A percentile compares a stretch with the other conserved stretches of the same genome.
Evolutionary conservation across 2,797 vertebrate species (phyloP).

Genomic region (Rhodeus uyekii): DNA sequence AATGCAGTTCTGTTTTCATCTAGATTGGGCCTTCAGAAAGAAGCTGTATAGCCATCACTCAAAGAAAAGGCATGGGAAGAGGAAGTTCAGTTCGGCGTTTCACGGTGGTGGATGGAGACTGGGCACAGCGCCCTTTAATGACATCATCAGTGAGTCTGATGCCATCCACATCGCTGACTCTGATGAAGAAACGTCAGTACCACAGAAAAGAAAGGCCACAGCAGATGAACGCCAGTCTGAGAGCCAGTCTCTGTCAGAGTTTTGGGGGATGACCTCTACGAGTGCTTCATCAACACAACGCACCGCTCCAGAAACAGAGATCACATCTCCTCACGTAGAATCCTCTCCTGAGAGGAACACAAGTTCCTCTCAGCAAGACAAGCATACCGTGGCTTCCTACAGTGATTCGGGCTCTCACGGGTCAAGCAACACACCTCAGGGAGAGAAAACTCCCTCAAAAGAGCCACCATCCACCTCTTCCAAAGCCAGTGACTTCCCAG

Average conservation of each 20-base stretch:
- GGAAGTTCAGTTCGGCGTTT: constrained; percentile 63
- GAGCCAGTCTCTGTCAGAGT: background rate
- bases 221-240: background rate
- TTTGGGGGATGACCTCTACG: background rate
- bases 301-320: background rate
- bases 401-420: constrained; percentile 5
- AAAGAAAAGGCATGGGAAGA: constrained; percentile 70
- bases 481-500: constrained; percentile 15
- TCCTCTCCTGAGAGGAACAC: constrained; percentile 9
- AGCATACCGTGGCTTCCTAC: constrained; percentile 14
- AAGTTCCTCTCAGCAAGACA: background rate
- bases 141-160: background rate
- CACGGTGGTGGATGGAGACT: background rate
- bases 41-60: constrained; percentile 25
- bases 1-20: background rate
- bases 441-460: background rate
- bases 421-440: background rate
- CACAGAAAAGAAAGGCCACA: constrained; percentile 33
- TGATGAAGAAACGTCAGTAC: constrained; percentile 33
- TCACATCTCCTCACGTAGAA: background rate
- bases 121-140: constrained; percentile 35
- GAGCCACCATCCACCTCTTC: constrained; percentile 8
- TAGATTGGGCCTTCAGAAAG: constrained; percentile 41
- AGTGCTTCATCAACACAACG: background rate
- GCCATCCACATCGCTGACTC: constrained; percentile 23